phyloP scores from a whole-genome alignment of 1,140 invertebrate genomes.

The Drosophila arizonae region DNA sequence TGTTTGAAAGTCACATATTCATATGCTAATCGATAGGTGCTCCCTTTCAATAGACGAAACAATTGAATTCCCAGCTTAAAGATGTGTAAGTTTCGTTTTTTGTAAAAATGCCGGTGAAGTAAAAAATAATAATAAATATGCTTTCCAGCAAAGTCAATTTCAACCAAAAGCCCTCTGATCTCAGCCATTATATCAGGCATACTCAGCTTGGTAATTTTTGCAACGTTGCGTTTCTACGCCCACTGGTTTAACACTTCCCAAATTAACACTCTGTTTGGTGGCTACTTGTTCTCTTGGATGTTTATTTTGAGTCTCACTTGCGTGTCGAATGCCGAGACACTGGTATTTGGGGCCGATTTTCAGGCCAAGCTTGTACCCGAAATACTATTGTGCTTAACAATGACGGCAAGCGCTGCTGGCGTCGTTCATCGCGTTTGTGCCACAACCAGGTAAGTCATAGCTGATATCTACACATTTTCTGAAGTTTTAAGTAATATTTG shows the following conservation, averaged over 20 bases:
- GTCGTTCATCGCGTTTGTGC: slow-evolving; percentile 81
- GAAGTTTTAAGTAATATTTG: neutral
- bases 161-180: slow-evolving; percentile 57
- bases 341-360: slow-evolving; percentile 76
- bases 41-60: neutral
- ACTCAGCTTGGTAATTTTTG: slow-evolving; percentile 71
- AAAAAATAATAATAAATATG: neutral
- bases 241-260: slow-evolving; percentile 75
- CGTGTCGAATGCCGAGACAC: slow-evolving; percentile 74
- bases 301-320: slow-evolving; percentile 74
- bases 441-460: slow-evolving; percentile 68
- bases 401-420: slow-evolving; percentile 67
- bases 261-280: slow-evolving; percentile 71
- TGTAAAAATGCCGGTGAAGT: neutral
- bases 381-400: slow-evolving; percentile 72
- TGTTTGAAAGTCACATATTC: neutral
- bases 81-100: slow-evolving; percentile 52
- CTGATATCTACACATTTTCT: no score
- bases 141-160: slow-evolving; percentile 49
- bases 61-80: slow-evolving; percentile 29
- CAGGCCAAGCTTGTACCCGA: slow-evolving; percentile 81
- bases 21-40: slow-evolving; percentile 1
- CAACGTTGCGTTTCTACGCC: slow-evolving; percentile 72
- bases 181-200: slow-evolving; percentile 74
- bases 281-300: slow-evolving; percentile 71